phyloP scores from a whole-genome alignment of 2,888 invertebrate species.

The Empis livida region DNA sequence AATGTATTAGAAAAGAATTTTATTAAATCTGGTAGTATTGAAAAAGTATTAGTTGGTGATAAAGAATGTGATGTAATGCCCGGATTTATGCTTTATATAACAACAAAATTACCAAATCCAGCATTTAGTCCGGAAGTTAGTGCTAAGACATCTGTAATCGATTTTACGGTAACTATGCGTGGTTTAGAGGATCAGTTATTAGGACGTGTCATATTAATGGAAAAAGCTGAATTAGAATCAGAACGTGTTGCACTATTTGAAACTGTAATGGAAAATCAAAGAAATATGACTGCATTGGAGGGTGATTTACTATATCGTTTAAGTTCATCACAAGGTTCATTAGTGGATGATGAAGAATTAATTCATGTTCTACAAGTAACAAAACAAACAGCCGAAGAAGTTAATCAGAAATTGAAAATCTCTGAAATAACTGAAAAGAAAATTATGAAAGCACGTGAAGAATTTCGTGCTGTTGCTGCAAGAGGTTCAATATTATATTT shows the following conservation, averaged over 20 bases:
- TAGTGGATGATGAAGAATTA: conserved; percentile 91
- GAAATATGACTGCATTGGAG: conserved; percentile 91
- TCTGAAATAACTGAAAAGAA: conserved; percentile 90
- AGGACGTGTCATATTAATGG: conserved; percentile 88
- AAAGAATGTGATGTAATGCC: conserved; percentile 96
- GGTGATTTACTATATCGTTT: conserved; percentile 82
- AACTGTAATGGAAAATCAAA: conserved; percentile 91
- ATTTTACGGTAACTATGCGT: conserved; percentile 94
- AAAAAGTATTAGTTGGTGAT: conserved; percentile 87
- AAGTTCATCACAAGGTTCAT: conserved; percentile 83
- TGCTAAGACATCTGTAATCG: conserved; percentile 92
- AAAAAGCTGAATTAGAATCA: conserved; percentile 89
- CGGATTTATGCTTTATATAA: conserved; percentile 89
- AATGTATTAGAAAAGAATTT: conserved; percentile 96
- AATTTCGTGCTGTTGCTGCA: conserved; percentile 88
- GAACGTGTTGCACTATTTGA: conserved; percentile 87
- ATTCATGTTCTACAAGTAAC: conserved; percentile 80
- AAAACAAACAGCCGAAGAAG: conserved; percentile 84
- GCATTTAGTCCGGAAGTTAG: conserved; percentile 94
- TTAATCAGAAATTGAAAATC: conserved; percentile 83
- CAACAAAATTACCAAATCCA: conserved; percentile 92
- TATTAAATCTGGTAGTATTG: conserved; percentile 91
- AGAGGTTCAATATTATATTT: conserved; percentile 91
- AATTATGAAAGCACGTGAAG: conserved; percentile 86
- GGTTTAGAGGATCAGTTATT: conserved; percentile 91